Evolutionary conservation across 53 echinoderm and acorn worm species (phyloP), one percentile per base, ranked within the genome.

Genomic region (Patiria pectinifera): DNA sequence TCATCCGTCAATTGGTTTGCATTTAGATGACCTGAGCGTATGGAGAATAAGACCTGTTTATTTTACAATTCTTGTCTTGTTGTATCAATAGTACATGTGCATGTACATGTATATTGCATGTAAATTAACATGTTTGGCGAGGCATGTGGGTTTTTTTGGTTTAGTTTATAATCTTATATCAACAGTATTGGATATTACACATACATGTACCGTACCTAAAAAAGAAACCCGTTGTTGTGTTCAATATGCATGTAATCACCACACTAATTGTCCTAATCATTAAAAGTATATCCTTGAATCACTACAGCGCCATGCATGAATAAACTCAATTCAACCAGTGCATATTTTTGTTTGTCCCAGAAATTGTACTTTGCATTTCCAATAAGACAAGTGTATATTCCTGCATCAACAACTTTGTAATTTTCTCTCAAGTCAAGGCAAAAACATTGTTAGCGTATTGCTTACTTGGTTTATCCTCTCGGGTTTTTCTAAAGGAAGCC

Each of bases 401-500:
- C 69, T 23, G 35, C 35, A 69, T 85, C 69, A 62, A 74, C 63
- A 72, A 45, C 44, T 53, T 35, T 86, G 71, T 72, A 74, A 71
- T 86, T 48, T 71, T 48, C 74, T n/a, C 14, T 87, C 23, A 53
- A 59, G 87, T 48, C 10, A 45, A 79, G 45, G 48, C 80, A 22
- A 53, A 4, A 44, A 89, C 89, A 90, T 90, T 63, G 47, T 22
- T 45, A 10, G n/a, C 6, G 12, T 66, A 66, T 66, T 25, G 1
- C 16, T 79, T 46, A 47, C 23, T 10, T 6, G 45, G 60, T 69
- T 81, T 63, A 81, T 81, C 90, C 90, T 69, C 47, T 81, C 48
- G 66, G 69, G 78, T 10, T 21, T 69, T 80, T 24, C 8, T 53
- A 53, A 66, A 90, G 90, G 90, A 90, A 81, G 90, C 48, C 79